Evolutionary conservation across 2,797 vertebrate genomes (phyloP).

Genomic region (Enteromius unitaeniatus): DNA sequence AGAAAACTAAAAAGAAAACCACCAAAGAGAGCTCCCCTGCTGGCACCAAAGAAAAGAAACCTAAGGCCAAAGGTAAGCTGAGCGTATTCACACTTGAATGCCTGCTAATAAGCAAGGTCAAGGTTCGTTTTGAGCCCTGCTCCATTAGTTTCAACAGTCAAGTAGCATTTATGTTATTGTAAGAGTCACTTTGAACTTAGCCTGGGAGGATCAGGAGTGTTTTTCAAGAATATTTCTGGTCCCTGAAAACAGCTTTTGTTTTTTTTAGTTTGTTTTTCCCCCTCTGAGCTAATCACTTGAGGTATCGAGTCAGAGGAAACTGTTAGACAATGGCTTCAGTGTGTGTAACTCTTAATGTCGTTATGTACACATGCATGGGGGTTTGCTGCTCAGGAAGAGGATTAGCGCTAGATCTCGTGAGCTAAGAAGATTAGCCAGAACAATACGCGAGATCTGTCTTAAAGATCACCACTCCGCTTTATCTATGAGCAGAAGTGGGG

Average conservation of each 20-base stretch:
- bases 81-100: constrained; percentile 17
- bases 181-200: background rate
- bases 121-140: constrained; percentile 6
- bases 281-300: constrained; percentile 14
- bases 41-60: constrained; percentile 55
- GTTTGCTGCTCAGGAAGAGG: constrained; percentile 47
- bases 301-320: constrained; percentile 30
- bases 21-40: constrained; percentile 47
- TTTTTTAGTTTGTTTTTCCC: constrained; percentile 1
- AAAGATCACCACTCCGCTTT: constrained; percentile 18
- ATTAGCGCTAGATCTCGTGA: constrained; percentile 48
- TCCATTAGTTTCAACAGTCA: constrained; percentile 17
- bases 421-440: constrained; percentile 54
- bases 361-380: constrained; percentile 44
- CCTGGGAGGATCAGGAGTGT: background rate
- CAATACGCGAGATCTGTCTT: constrained; percentile 37
- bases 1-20: constrained; percentile 58
- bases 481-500: constrained; percentile 1
- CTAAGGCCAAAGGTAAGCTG: constrained; percentile 56
- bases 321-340: constrained; percentile 44
- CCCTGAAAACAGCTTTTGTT: background rate
- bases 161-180: constrained; percentile 22
- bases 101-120: constrained; percentile 24
- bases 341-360: constrained; percentile 45
- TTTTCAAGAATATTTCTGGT: background rate